These are phyloP conservation scores for Sakesphorus luctuosus DNA, from an alignment of 2,113 vertebrate genomes.

Conservation along the genomic window DNA sequence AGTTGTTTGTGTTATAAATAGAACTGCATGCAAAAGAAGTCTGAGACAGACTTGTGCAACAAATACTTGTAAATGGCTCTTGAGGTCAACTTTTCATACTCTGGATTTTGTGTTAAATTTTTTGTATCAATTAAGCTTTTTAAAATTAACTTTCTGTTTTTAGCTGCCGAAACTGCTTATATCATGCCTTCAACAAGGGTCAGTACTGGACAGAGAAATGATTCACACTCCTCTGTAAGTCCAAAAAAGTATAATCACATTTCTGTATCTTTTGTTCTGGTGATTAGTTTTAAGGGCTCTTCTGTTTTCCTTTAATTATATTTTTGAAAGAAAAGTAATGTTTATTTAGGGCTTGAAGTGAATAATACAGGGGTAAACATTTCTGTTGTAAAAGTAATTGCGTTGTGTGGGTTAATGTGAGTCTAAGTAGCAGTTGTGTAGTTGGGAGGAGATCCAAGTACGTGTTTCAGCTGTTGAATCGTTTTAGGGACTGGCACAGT, in stretches of 20 bases:
- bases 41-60: background rate
- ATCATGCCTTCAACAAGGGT: slow-evolving; percentile 56
- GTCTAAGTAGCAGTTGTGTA: slow-evolving; percentile 27
- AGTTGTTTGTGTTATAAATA: background rate
- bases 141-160: slow-evolving; percentile 33
- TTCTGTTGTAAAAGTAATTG: slow-evolving; percentile 19
- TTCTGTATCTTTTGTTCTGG: background rate
- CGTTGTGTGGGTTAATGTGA: slow-evolving; percentile 7
- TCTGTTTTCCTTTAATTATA: background rate
- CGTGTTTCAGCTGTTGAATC: slow-evolving; percentile 21
- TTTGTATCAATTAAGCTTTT: background rate
- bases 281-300: background rate
- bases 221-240: slow-evolving; percentile 77
- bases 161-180: slow-evolving; percentile 72
- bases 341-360: background rate
- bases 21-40: background rate
- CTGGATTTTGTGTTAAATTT: background rate
- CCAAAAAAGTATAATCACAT: background rate
- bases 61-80: background rate
- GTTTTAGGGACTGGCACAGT: background rate
- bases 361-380: background rate
- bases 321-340: background rate
- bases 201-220: slow-evolving; percentile 65
- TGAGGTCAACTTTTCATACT: background rate
- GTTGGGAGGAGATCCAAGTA: slow-evolving; percentile 40